Conservation (phyloP, 2,888 invertebrate species). For the Nomada hirtipes region DNA sequence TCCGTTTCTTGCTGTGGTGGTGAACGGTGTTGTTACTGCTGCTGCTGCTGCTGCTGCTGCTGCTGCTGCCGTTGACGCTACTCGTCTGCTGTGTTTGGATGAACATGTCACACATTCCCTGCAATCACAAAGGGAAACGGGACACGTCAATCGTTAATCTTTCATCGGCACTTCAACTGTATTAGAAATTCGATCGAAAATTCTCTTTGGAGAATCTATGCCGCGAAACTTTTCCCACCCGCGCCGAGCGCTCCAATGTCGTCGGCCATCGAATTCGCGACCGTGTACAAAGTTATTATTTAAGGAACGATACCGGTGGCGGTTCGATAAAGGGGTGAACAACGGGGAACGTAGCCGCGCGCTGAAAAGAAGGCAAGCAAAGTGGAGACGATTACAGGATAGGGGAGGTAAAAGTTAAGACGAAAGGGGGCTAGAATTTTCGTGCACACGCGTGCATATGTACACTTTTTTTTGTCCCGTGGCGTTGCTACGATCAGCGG, state of each 20-base stretch:
- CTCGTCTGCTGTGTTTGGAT: slow-evolving; percentile 88
- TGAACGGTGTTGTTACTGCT: slow-evolving; percentile 83
- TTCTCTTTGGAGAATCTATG: too few relatives aligned
- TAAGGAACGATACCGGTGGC: not conserved
- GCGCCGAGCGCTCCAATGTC: too few relatives aligned
- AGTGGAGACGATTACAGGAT: not conserved
- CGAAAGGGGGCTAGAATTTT: not conserved
- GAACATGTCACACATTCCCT: slow-evolving; percentile 96
- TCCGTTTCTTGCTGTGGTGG: slow-evolving; percentile 84
- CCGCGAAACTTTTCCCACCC: too few relatives aligned
- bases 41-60: slow-evolving; percentile 82
- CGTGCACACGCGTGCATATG: not conserved
- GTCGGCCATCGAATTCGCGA: too few relatives aligned
- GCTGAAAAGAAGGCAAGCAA: not conserved
- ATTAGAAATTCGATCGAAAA: too few relatives aligned
- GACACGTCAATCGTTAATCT: not conserved
- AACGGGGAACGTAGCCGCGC: not conserved
- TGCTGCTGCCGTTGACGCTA: slow-evolving; percentile 85
- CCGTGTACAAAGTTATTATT: not conserved
- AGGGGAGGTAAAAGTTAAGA: not conserved
- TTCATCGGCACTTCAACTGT: too few relatives aligned
- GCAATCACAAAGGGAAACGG: slow-evolving; percentile 74
- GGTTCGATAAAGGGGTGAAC: slow-evolving; percentile 1
- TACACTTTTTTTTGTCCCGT: not conserved
- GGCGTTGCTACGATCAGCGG: slow-evolving; percentile 18